phyloP scores from a whole-genome alignment of 2,113 vertebrate species.

The Melanostigma gelatinosum region DNA sequence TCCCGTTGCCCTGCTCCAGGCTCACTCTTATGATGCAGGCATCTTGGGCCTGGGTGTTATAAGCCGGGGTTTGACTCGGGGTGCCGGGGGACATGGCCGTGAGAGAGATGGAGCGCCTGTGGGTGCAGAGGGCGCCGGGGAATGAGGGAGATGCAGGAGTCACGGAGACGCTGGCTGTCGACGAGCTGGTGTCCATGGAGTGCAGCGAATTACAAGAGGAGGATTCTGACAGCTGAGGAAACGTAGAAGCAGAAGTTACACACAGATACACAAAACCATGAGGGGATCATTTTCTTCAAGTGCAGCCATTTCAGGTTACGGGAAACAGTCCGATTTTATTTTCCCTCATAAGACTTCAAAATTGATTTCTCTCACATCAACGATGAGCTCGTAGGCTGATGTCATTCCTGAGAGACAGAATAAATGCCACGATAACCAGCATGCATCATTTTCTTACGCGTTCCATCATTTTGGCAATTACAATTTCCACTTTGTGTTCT shows the following conservation, averaged over 20 bases:
- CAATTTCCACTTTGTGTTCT: background rate
- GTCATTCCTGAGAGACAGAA: background rate
- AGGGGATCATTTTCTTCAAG: background rate
- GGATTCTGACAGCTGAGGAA: constrained; percentile 85
- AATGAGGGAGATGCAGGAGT: constrained; percentile 74
- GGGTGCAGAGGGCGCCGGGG: constrained; percentile 73
- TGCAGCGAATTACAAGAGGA: constrained; percentile 87
- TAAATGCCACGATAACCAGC: background rate
- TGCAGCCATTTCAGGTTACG: background rate
- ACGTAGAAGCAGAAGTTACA: background rate
- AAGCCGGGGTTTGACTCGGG: constrained; percentile 76
- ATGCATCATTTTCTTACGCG: background rate
- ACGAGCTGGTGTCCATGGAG: constrained; percentile 86
- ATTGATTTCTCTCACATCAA: background rate
- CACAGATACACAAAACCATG: background rate
- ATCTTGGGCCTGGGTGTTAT: constrained; percentile 91
- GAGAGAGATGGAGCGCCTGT: constrained; percentile 81
- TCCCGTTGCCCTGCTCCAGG: constrained; percentile 87
- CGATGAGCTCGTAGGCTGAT: background rate
- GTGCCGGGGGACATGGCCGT: constrained; percentile 75
- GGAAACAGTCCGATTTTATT: background rate
- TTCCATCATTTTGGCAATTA: background rate
- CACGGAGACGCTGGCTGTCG: constrained; percentile 74
- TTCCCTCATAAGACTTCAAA: background rate
- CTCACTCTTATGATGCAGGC: constrained; percentile 91